phyloP scores from a whole-genome alignment of 2,113 vertebrate genomes.

The Rallus limicola region DNA sequence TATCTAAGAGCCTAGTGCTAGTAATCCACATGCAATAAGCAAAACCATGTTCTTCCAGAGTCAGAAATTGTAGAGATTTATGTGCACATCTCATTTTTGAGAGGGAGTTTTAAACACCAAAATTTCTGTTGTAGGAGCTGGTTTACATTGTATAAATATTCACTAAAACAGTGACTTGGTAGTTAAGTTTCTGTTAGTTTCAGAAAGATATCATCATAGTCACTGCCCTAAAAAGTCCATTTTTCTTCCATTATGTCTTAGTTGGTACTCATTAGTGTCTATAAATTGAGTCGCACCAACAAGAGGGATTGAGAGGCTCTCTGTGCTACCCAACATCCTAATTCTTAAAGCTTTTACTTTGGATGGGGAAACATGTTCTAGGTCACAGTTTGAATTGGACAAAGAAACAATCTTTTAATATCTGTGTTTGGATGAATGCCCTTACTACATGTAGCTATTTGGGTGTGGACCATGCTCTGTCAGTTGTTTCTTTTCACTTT shows the following conservation, averaged over 20 bases:
- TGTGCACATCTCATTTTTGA: background rate
- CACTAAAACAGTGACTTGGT: background rate
- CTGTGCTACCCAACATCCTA: background rate
- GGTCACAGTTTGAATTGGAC: background rate
- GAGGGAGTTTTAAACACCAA: background rate
- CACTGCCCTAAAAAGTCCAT: background rate
- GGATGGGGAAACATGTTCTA: background rate
- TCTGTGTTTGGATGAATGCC: background rate
- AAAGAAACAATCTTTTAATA: background rate
- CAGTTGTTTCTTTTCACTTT: background rate
- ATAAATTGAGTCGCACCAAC: background rate
- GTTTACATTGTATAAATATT: background rate
- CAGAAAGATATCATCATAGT: background rate
- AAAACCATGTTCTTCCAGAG: background rate
- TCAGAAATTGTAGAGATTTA: background rate
- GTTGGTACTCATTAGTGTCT: fast-evolving
- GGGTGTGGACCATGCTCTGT: background rate
- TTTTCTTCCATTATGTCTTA: background rate
- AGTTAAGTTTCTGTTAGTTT: background rate
- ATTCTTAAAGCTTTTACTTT: background rate
- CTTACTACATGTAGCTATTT: background rate
- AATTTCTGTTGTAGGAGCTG: background rate
- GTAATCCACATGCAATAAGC: background rate
- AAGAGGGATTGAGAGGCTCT: background rate
- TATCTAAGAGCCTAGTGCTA: background rate